A percentile compares a stretch with the other conserved stretches of the same genome.
Conservation (phyloP, 1,140 invertebrate genomes). For the Drepana arcuata region DNA sequence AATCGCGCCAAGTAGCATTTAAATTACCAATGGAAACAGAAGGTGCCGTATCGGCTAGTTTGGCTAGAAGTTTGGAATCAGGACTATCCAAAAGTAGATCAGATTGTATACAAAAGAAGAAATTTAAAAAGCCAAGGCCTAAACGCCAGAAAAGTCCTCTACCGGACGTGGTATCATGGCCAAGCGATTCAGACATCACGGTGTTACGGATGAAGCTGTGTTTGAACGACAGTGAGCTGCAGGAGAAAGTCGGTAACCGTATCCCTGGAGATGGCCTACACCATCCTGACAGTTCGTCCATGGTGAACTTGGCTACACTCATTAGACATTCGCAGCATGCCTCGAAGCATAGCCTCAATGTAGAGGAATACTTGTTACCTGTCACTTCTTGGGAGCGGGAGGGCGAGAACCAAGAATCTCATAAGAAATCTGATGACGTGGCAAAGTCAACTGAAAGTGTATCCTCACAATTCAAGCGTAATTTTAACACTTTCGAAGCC, state of each 20-base stretch:
- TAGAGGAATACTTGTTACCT: constrained; percentile 47
- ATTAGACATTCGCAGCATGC: constrained; percentile 39
- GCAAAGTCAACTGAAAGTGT: no score
- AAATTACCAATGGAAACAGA: constrained; percentile 31
- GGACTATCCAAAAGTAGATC: constrained; percentile 29
- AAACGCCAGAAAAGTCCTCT: constrained; percentile 28
- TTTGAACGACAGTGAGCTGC: constrained; percentile 21
- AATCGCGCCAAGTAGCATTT: constrained; percentile 46
- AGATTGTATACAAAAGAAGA: constrained; percentile 21
- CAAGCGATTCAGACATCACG: constrained; percentile 61
- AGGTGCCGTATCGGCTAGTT: constrained; percentile 24
- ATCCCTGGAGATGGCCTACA: constrained; percentile 50
- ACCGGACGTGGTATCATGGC: constrained; percentile 46
- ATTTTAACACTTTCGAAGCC: constrained; percentile 7
- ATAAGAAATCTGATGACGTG: background rate
- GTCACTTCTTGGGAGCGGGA: constrained; percentile 50
- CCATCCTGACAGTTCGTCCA: constrained; percentile 46
- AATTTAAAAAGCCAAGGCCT: constrained; percentile 27
- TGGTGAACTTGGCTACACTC: constrained; percentile 58
- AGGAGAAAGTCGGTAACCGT: constrained; percentile 24
- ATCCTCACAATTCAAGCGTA: constrained; percentile 1
- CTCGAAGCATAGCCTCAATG: constrained; percentile 40
- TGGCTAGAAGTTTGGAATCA: constrained; percentile 39
- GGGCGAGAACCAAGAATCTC: constrained; percentile 3
- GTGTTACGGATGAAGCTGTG: constrained; percentile 51